phyloP scores from a whole-genome alignment of 2,888 invertebrate genomes.

The Hedya salicella region DNA sequence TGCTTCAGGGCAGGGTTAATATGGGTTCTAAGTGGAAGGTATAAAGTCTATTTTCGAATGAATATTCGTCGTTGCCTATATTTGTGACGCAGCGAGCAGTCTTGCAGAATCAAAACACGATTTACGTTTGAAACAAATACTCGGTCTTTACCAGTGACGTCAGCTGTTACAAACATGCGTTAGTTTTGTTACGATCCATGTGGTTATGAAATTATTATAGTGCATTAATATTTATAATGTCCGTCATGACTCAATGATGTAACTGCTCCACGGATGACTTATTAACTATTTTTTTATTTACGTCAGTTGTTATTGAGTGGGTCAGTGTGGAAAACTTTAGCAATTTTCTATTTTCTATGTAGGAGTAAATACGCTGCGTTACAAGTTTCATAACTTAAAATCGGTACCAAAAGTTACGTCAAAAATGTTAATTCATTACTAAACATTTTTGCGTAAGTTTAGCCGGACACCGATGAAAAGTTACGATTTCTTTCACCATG shows the following conservation, averaged over 20 bases:
- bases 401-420: too few relatives aligned
- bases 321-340: too few relatives aligned
- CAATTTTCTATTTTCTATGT: too few relatives aligned
- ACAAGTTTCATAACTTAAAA: too few relatives aligned
- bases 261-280: background rate
- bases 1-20: background rate
- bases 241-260: background rate
- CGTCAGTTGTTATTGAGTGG: too few relatives aligned
- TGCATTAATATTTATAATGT: background rate
- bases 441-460: too few relatives aligned
- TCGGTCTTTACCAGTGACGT: conserved; percentile 18
- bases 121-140: conserved; percentile 24
- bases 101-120: conserved; percentile 24
- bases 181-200: conserved; percentile 3
- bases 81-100: conserved; percentile 25
- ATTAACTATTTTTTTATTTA: too few relatives aligned
- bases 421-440: too few relatives aligned
- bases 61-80: conserved; percentile 3
- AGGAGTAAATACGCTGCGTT: too few relatives aligned
- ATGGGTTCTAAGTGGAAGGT: background rate
- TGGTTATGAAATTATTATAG: conserved; percentile 10
- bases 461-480: too few relatives aligned
- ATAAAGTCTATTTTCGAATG: conserved; percentile 12
- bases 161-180: conserved; percentile 12
- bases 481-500: too few relatives aligned